Evolutionary conservation across 2,113 vertebrate genomes (phyloP), one percentile per base, ranked within the genome.

Genomic region (Toxostoma redivivum): DNA sequence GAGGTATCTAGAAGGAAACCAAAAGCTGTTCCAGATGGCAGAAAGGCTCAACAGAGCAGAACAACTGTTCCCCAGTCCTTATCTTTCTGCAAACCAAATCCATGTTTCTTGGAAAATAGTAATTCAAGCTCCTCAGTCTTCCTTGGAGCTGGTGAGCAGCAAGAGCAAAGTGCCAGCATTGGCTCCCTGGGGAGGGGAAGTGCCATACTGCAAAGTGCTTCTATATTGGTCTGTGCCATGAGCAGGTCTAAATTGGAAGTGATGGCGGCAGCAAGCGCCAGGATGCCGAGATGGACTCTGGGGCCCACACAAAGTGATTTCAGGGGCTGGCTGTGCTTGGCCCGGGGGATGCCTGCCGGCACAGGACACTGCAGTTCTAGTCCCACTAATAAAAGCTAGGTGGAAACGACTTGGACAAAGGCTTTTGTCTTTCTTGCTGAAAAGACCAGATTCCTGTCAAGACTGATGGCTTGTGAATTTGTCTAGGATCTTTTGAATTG

Each of bases 31-130:
- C 83, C 81, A 95, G 93, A 86, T 92, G 83, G 84, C 77, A 81
- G 60, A 95, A 94, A 91, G 48, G 65, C 84, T 95, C 73, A 79
- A 38, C 56, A 87, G 84, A 81, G 37, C 58, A 21, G 35, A 81
- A 81, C 51, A 74, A 81, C 61, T 51, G 51, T 83, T 94, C 56
- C 60, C 22, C 37, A 62, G 57, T 56, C 57, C 70, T 89, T 85
- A 79, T 79, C 86, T 86, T 92, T 86, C 85, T 90, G 62, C 70
- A 91, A 91, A 94, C 76, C 88, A 78, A 94, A 92, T 95, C 69
- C 83, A 78, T 65, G 31, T 70, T 91, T 92, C 95, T 85, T 72
- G 66, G 81, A 89, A 87, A 81, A 92, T 86, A 73, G 70, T 84
- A 95, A 91, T 91, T 92, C 70, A 76, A 81, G 76, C 86, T 92